A percentile compares a stretch with the other conserved stretches of the same genome.
Conservation (phyloP, 53 echinoderm and acorn worm genomes). For the Actinopyga echinites region DNA sequence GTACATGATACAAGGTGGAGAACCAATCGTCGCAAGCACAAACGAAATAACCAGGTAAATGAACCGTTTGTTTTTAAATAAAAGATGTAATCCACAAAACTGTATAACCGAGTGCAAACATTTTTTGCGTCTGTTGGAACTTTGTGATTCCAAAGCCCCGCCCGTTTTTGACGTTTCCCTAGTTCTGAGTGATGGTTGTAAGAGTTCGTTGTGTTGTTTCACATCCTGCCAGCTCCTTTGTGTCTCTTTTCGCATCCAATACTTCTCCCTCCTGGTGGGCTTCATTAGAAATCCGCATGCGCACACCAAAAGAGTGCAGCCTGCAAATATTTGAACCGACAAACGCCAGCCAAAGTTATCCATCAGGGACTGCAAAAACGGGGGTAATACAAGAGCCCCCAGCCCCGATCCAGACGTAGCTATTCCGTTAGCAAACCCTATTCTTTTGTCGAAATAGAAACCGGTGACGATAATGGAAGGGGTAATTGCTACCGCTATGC, state of each 20-base stretch:
- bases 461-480: background rate
- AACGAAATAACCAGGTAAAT: background rate
- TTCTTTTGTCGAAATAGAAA: background rate
- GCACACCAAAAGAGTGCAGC: background rate
- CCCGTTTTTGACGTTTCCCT: no score
- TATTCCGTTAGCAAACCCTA: conserved; percentile 9
- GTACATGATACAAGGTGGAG: background rate
- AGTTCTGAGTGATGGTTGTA: no score
- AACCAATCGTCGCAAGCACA: background rate
- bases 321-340: background rate
- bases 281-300: background rate
- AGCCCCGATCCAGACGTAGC: background rate
- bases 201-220: background rate
- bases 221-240: background rate
- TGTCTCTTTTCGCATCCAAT: background rate
- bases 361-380: background rate
- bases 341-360: background rate
- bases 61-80: background rate
- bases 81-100: background rate
- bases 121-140: no score
- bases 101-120: no score
- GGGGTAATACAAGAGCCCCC: background rate
- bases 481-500: background rate
- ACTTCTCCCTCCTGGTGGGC: background rate
- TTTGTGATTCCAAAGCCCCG: no score